Conservation (phyloP, 2,888 invertebrate species). For the Petrophora chlorosata region DNA sequence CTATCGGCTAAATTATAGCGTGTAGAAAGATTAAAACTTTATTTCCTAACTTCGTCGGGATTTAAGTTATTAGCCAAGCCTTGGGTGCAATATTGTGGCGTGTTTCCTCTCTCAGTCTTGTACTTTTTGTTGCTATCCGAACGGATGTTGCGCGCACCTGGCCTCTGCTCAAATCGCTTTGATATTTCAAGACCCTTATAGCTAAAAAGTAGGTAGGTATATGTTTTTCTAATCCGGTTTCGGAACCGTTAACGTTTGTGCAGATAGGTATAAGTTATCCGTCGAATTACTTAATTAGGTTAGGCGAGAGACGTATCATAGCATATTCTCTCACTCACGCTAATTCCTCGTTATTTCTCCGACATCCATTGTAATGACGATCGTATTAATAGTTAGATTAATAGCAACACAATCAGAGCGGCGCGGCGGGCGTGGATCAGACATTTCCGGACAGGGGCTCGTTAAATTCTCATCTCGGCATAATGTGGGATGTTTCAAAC, state of each 20-base stretch:
- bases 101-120: slow-evolving; percentile 50
- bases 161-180: slow-evolving; percentile 44
- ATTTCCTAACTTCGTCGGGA: slow-evolving; percentile 29
- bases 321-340: not conserved
- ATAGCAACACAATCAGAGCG: slow-evolving; percentile 40
- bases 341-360: slow-evolving; percentile 13
- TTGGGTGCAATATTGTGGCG: slow-evolving; percentile 47
- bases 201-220: slow-evolving; percentile 38
- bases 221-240: slow-evolving; percentile 35
- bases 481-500: slow-evolving; percentile 31
- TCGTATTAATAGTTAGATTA: slow-evolving; percentile 34
- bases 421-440: slow-evolving; percentile 34
- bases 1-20: slow-evolving; percentile 31
- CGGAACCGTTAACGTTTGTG: slow-evolving; percentile 11
- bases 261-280: too few species aligned
- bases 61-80: slow-evolving; percentile 32
- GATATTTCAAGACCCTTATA: slow-evolving; percentile 44
- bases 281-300: too few species aligned
- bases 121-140: slow-evolving; percentile 53
- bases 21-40: slow-evolving; percentile 35
- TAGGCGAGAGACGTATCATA: too few species aligned
- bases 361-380: slow-evolving; percentile 11
- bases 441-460: slow-evolving; percentile 39
- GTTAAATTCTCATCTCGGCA: slow-evolving; percentile 46
- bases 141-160: slow-evolving; percentile 78